These are phyloP conservation scores for Streptopelia turtur DNA, from an alignment of 2,797 vertebrate species.

Conservation along the genomic window DNA sequence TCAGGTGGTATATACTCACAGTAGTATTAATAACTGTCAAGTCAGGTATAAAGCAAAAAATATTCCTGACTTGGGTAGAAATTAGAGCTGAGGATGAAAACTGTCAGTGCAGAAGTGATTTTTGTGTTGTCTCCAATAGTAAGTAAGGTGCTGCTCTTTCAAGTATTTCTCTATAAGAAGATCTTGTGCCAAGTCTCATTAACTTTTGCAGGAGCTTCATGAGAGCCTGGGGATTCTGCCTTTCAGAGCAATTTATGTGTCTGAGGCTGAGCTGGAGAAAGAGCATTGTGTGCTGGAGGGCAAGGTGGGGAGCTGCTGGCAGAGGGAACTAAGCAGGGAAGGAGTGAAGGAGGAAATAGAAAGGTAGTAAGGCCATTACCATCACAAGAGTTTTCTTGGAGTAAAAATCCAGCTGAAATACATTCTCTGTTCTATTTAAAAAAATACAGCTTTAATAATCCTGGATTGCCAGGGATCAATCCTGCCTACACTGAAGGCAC, in stretches of 20 bases:
- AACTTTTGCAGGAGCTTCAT: conserved; percentile 32
- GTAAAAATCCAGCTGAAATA: conserved; percentile 44
- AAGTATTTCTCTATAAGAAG: not conserved
- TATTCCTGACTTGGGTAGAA: not conserved
- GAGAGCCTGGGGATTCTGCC: conserved; percentile 29
- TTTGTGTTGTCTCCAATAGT: not conserved
- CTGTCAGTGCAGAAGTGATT: not conserved
- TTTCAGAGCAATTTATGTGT: conserved; percentile 10
- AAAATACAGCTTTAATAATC: not conserved
- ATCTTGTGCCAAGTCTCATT: conserved; percentile 41
- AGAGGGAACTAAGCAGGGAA: not conserved
- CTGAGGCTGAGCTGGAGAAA: not conserved
- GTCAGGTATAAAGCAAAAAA: conserved; percentile 12
- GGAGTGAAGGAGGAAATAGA: not conserved
- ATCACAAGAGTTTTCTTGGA: conserved; percentile 5
- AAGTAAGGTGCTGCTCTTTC: conserved; percentile 29
- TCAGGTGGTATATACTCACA: conserved; percentile 24
- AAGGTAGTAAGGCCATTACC: not conserved
- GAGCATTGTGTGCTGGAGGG: not conserved
- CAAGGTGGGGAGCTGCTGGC: conserved; percentile 10
- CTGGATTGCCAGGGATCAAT: not conserved
- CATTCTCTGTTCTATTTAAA: not conserved
- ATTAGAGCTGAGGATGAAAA: not conserved
- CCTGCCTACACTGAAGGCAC: not conserved
- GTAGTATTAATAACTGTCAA: conserved; percentile 52